Percentiles rank a stretch among this genome's conserved stretches.
Evolutionary conservation across 2,888 invertebrate species (phyloP).

Genomic region (Cerceris ruficornis): DNA sequence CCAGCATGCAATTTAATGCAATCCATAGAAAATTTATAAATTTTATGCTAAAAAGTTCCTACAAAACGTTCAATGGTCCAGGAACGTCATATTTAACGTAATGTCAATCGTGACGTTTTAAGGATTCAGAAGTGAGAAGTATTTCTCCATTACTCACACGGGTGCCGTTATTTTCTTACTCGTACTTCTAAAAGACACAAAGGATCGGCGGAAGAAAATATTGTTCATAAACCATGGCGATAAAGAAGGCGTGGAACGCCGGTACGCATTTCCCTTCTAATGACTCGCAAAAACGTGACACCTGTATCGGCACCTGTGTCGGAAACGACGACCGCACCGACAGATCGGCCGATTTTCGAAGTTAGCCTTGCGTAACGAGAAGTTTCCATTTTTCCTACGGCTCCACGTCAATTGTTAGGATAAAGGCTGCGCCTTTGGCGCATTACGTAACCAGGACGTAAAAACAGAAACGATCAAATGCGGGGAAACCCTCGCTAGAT

Average conservation of each 20-base stretch:
- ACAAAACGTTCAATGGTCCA: too few relatives aligned
- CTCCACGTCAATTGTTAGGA: slow-evolving; percentile 37
- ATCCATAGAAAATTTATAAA: too few relatives aligned
- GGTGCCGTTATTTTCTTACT: too few relatives aligned
- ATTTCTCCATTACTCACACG: too few relatives aligned
- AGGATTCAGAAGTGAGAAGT: too few relatives aligned
- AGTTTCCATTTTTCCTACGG: slow-evolving; percentile 61
- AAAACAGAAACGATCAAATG: slow-evolving; percentile 34
- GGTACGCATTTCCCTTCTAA: slow-evolving; percentile 58
- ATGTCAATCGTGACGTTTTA: too few relatives aligned
- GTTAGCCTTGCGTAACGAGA: slow-evolving; percentile 63
- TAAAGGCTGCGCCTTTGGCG: slow-evolving; percentile 30
- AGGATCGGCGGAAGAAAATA: slow-evolving; percentile 11
- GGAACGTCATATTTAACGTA: too few relatives aligned
- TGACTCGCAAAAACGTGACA: slow-evolving; percentile 53
- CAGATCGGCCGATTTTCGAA: slow-evolving; percentile 57
- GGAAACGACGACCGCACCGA: slow-evolving; percentile 56
- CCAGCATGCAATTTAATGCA: too few relatives aligned
- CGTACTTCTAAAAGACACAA: not conserved
- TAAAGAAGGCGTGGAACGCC: slow-evolving; percentile 48
- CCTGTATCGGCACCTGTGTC: slow-evolving; percentile 42
- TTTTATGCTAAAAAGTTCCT: too few relatives aligned
- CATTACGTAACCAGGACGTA: slow-evolving; percentile 51
- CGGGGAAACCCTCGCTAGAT: slow-evolving; percentile 57
- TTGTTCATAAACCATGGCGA: slow-evolving; percentile 12